Conservation (phyloP, 2,113 vertebrate species). For the Trematomus loennbergii region DNA sequence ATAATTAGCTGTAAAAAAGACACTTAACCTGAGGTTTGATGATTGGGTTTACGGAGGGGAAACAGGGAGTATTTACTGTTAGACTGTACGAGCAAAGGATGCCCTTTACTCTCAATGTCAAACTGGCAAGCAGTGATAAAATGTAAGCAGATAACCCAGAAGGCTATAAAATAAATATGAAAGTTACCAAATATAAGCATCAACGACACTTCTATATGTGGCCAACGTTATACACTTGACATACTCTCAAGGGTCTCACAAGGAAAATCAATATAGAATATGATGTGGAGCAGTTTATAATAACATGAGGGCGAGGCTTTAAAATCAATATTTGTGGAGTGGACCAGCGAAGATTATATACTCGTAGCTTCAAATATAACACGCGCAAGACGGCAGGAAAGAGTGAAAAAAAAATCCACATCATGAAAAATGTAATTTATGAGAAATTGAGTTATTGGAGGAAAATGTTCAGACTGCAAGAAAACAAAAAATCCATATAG, state of each 20-base stretch:
- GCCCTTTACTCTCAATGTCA: neutral
- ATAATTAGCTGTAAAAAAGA: conserved; percentile 9
- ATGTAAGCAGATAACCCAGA: neutral
- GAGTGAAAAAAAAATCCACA: neutral
- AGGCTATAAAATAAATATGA: conserved; percentile 8
- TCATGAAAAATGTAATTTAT: neutral
- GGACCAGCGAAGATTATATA: conserved; percentile 49
- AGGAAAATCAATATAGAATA: conserved; percentile 75
- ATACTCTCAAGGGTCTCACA: conserved; percentile 33
- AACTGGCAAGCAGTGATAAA: neutral
- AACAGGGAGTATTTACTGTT: neutral
- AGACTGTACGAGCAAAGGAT: neutral
- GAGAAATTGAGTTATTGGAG: conserved; percentile 9
- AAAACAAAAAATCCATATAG: neutral
- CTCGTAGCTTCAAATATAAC: conserved; percentile 27
- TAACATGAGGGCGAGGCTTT: conserved; percentile 49
- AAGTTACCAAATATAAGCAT: conserved; percentile 16
- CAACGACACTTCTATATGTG: conserved; percentile 11
- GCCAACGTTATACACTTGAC: conserved; percentile 14
- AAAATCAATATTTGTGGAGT: conserved; percentile 66
- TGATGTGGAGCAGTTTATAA: conserved; percentile 65
- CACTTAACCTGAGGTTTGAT: conserved; percentile 3
- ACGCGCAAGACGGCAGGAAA: conserved; percentile 4
- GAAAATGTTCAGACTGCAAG: neutral
- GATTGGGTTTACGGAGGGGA: conserved; percentile 6